Percentiles rank a stretch among this genome's conserved stretches.
Evolutionary conservation across 2,113 vertebrate genomes (phyloP).

Genomic region (Tretioscincus oriximinensis): DNA sequence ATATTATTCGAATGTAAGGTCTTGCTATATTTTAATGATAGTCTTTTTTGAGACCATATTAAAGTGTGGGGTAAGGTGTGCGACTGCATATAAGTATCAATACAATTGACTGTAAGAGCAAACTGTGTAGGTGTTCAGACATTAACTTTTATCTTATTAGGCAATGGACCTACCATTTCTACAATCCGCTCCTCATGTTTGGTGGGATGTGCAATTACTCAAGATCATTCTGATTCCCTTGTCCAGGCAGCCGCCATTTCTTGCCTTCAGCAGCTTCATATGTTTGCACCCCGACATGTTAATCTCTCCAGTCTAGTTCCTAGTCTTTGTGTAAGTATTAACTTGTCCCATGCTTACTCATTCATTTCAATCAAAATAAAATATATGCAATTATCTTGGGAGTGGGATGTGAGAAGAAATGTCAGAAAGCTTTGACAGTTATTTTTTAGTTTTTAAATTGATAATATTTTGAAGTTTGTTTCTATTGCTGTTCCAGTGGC

Average conservation of each 20-base stretch:
- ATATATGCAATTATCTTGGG: rapidly evolving
- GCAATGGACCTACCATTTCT: constrained; percentile 91
- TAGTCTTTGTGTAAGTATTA: constrained; percentile 87
- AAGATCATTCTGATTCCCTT: constrained; percentile 96
- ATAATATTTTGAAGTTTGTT: not conserved
- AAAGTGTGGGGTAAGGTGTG: too few relatives aligned
- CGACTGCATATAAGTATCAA: not conserved
- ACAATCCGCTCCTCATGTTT: constrained; percentile 97
- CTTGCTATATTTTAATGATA: not conserved
- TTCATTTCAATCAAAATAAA: not conserved
- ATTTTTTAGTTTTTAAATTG: not conserved
- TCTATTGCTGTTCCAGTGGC: not conserved
- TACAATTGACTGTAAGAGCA: not conserved
- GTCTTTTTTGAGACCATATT: too few relatives aligned
- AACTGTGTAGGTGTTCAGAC: constrained; percentile 6
- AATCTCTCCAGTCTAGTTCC: constrained; percentile 97
- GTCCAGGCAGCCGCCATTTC: constrained; percentile 98
- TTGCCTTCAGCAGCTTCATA: constrained; percentile 97
- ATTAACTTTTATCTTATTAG: constrained; percentile 64
- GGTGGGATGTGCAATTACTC: constrained; percentile 98
- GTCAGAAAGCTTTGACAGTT: not conserved
- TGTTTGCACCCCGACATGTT: constrained; percentile 97
- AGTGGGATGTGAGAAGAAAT: too few relatives aligned
- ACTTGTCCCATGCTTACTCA: constrained; percentile 11
- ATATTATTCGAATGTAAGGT: not conserved